Evolutionary conservation across 2,113 vertebrate genomes (phyloP).

Genomic region (Aviceda subcristata): DNA sequence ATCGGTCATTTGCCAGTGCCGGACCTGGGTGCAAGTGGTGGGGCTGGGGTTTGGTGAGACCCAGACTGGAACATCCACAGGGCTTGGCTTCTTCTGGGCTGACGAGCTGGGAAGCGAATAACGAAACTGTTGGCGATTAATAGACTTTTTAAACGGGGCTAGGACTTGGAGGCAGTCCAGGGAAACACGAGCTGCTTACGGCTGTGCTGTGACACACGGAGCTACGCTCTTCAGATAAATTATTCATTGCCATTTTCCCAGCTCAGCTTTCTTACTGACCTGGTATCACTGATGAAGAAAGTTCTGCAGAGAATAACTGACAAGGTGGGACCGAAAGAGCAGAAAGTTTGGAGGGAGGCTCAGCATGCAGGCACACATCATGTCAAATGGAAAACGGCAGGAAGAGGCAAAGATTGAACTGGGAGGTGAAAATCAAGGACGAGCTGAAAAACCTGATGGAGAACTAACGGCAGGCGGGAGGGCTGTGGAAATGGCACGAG

Average conservation of each 20-base stretch:
- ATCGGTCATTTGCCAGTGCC: rapidly evolving
- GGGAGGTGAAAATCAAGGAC: background rate
- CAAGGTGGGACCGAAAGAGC: background rate
- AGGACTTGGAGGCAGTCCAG: background rate
- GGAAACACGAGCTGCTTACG: background rate
- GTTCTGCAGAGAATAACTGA: background rate
- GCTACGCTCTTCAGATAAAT: background rate
- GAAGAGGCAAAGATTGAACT: background rate
- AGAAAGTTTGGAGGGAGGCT: background rate
- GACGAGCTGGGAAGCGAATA: background rate
- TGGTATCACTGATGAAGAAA: background rate
- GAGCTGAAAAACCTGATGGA: background rate
- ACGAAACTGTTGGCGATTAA: background rate
- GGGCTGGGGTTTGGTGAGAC: background rate
- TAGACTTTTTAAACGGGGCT: background rate
- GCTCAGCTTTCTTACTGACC: background rate
- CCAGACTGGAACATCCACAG: background rate
- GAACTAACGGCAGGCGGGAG: background rate
- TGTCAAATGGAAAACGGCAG: background rate
- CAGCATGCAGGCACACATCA: background rate
- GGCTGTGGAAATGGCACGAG: background rate
- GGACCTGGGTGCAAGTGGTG: rapidly evolving
- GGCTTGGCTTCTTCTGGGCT: background rate
- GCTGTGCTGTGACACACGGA: background rate
- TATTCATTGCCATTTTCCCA: background rate